Conservation (phyloP, 2,113 vertebrate genomes). For the Nothobranchius furzeri region DNA sequence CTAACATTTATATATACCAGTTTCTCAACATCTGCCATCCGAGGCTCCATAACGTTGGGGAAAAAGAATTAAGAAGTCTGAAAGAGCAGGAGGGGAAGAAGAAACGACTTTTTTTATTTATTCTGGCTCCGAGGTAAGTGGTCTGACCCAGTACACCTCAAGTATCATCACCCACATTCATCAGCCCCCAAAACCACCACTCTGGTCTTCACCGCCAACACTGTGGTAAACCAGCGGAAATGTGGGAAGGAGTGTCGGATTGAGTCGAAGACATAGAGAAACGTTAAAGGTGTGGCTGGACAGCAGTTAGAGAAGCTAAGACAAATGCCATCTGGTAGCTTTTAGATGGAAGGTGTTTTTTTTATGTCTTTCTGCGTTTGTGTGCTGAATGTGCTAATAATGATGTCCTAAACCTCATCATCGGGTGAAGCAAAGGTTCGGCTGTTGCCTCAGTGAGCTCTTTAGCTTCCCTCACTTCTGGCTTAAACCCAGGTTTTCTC, state of each 20-base stretch:
- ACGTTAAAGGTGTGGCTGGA: slow-evolving; percentile 54
- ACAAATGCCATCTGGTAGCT: slow-evolving; percentile 67
- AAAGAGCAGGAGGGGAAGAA: not conserved
- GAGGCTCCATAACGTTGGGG: not conserved
- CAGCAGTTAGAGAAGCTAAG: slow-evolving; percentile 38
- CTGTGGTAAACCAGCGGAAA: slow-evolving; percentile 62
- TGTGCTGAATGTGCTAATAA: slow-evolving; percentile 30
- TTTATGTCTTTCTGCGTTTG: slow-evolving; percentile 10
- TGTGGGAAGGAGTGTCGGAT: slow-evolving; percentile 36
- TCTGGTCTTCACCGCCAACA: slow-evolving; percentile 34
- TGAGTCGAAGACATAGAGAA: slow-evolving; percentile 45
- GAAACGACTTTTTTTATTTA: slow-evolving; percentile 3
- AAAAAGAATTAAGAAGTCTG: not conserved
- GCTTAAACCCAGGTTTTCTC: not conserved
- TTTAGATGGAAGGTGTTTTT: slow-evolving; percentile 48
- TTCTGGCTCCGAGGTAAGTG: slow-evolving; percentile 42
- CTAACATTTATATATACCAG: slow-evolving; percentile 27
- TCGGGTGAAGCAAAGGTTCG: not conserved
- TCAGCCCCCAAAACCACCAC: slow-evolving; percentile 40
- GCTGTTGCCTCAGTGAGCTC: not conserved
- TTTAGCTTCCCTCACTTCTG: not conserved
- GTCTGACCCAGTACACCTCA: slow-evolving; percentile 54
- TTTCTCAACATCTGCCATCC: slow-evolving; percentile 58
- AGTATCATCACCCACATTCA: slow-evolving; percentile 55
- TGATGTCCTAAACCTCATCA: slow-evolving; percentile 15